A percentile compares a stretch with the other conserved stretches of the same genome.
Conservation (phyloP, 2,797 vertebrate genomes). For the Myripristis jacobus region DNA sequence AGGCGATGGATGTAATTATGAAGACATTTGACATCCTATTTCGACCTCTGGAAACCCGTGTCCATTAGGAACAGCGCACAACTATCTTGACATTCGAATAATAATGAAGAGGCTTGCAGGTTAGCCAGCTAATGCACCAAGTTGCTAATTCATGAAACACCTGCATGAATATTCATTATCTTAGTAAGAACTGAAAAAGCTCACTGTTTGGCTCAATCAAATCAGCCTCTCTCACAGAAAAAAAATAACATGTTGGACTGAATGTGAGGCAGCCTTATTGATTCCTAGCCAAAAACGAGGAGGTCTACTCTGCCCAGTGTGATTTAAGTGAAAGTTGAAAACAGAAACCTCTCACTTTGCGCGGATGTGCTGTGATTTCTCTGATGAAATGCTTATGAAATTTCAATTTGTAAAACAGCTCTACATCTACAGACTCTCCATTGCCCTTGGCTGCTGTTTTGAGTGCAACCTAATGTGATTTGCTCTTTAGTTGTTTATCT, state of each 20-base stretch:
- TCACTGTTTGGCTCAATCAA: neutral
- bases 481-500: neutral
- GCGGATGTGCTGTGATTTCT: neutral
- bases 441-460: neutral
- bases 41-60: slow-evolving; percentile 26
- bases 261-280: no score
- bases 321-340: neutral
- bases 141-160: slow-evolving; percentile 15
- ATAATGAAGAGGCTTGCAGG: no score
- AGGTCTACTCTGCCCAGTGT: neutral
- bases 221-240: neutral
- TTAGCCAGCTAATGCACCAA: slow-evolving; percentile 20
- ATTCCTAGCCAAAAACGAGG: neutral
- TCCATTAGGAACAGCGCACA: neutral
- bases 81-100: neutral
- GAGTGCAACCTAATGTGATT: neutral
- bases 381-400: neutral
- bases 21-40: slow-evolving; percentile 29
- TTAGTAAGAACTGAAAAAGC: slow-evolving; percentile 8
- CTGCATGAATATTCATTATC: slow-evolving; percentile 9
- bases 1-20: slow-evolving; percentile 42
- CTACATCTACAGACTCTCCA: neutral
- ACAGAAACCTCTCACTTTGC: no score
- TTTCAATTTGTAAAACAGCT: no score
- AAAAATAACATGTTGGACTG: neutral